phyloP scores from a whole-genome alignment of 2,113 vertebrate genomes.

The Falcunculus frontatus region DNA sequence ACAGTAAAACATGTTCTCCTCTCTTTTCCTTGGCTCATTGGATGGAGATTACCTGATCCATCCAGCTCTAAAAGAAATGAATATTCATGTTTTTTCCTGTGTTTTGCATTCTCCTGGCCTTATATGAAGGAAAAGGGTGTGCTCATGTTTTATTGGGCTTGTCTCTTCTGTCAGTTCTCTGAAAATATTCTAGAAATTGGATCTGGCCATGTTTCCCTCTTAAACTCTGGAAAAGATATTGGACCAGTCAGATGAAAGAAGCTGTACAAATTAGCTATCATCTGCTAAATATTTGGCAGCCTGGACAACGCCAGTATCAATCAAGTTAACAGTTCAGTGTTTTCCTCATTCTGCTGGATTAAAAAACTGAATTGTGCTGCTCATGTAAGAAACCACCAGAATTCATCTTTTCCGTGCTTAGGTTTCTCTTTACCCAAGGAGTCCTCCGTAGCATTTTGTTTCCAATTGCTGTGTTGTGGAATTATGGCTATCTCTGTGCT shows the following conservation, averaged over 20 bases:
- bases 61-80: background rate
- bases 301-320: background rate
- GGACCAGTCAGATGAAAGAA: background rate
- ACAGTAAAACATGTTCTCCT: background rate
- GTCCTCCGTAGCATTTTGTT: background rate
- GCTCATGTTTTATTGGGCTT: background rate
- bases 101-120: background rate
- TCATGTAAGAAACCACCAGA: background rate
- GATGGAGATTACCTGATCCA: background rate
- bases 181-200: background rate
- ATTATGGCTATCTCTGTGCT: background rate
- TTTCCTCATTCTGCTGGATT: background rate
- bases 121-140: background rate
- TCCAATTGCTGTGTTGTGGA: background rate
- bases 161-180: background rate
- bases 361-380: background rate
- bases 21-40: background rate
- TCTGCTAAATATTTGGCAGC: background rate
- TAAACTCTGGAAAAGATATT: background rate
- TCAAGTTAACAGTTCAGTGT: background rate
- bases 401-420: background rate
- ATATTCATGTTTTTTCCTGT: background rate
- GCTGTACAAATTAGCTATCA: conserved; percentile 1
- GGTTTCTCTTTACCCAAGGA: background rate
- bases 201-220: background rate